These are phyloP conservation scores for Drosophila rubida DNA, from an alignment of 2,888 invertebrate genomes.

Conservation along the genomic window DNA sequence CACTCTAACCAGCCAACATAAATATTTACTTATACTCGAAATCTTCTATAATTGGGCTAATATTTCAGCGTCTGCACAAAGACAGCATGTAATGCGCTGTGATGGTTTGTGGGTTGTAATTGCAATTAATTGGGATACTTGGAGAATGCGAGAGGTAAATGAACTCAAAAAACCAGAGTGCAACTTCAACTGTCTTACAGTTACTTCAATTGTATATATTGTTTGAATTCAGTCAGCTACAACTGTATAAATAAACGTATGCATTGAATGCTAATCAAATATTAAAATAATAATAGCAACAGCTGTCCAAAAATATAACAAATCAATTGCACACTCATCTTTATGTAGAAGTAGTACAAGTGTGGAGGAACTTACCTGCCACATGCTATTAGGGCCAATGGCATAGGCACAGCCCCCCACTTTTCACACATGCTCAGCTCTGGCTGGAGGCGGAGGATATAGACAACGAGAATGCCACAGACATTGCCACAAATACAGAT, in stretches of 20 bases:
- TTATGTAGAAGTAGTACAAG: neutral
- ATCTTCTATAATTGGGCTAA: neutral
- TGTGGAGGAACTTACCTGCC: slow-evolving; percentile 6
- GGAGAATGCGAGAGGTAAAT: neutral
- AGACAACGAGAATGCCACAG: neutral
- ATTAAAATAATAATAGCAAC: slow-evolving; percentile 5
- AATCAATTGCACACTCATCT: slow-evolving; percentile 3
- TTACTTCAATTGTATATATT: neutral
- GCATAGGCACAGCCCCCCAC: neutral
- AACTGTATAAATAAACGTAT: neutral
- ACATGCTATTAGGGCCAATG: slow-evolving; percentile 7
- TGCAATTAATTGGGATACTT: neutral
- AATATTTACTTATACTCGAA: slow-evolving; percentile 6
- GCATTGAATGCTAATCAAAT: slow-evolving; percentile 8
- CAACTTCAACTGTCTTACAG: too few relatives aligned
- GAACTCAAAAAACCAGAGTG: too few relatives aligned
- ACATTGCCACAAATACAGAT: neutral
- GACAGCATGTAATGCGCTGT: neutral
- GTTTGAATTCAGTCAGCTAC: neutral
- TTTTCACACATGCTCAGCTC: slow-evolving; percentile 12
- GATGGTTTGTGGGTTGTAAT: neutral
- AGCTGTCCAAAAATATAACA: slow-evolving; percentile 3
- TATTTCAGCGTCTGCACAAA: neutral
- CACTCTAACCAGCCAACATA: neutral
- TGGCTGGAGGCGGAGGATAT: neutral